Evolutionary conservation across 2,888 invertebrate genomes (phyloP), one percentile per base, ranked within the genome.

Genomic region (Campopleginae sp.): DNA sequence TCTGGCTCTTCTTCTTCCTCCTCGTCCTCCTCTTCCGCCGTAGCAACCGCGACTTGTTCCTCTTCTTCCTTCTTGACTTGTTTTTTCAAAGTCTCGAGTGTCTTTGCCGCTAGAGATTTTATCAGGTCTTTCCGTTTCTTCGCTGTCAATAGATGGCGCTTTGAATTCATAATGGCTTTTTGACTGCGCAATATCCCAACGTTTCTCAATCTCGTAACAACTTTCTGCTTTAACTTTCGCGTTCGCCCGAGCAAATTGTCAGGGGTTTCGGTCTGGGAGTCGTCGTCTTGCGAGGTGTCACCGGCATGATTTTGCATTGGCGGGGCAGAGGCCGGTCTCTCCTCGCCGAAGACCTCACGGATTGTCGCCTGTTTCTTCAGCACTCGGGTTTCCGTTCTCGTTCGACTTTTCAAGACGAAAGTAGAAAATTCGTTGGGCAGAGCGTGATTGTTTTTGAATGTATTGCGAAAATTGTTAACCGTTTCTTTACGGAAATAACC

Each of bases 301-400:
- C 91, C 89, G 42, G 86, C 94, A 88, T 94, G 94, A 89, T 95
- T 96, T 1, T 96, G 95, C 85, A 95, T 95, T 0, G 97, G 97
- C 0, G 97, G 97, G 0, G 97, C 97, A 0, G 97, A 97, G 0
- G 97, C 97, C 0, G 98, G 97, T 61, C 97, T 94, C 90, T 97
- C 97, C 85, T 95, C 95, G 0, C 97, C 97, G 92, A 98, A 97
- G 2, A 97, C 97, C 94, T 97, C 97, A 88, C 97, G 96, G 63
- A 97, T 97, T 3, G 97, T 96, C 61, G 97, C 97, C 89, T 96
- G 95, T 90, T 96, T 96, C 92, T 97, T 97, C 88, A 95, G 92
- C 23, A 96, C 95, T 89, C 96, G 95, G 68, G 96, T 97, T 92
- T 97, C 97, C 46, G 96, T 97, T 89, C 97, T 95, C 23, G 97